Base-by-base conservation (phyloP, 2,797 vertebrate genomes). In the Botia almorhae region DNA sequence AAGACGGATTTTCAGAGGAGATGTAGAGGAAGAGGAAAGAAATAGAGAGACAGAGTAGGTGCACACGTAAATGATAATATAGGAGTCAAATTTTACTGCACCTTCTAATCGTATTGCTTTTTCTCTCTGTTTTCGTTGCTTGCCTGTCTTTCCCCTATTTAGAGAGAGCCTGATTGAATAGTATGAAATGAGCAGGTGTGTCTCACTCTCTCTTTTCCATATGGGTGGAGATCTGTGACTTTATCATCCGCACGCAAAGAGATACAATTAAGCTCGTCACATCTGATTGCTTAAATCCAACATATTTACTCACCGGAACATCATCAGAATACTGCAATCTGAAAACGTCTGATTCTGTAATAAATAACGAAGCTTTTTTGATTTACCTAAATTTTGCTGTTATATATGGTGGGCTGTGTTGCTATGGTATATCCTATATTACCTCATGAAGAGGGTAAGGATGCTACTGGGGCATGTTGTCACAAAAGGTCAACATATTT, bases 261-360 rank as follows among this genome's bases (percentile, higher is more conserved):
- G 78, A 74, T 72, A 69, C 81, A 82, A 81, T 82, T 65, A 80
- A 77, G 51, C 64, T 78, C 58, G 72, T 83, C 84, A 81, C 80
- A 21, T 84, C 69, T 65, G 60, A 82, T 73, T 65, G 76, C 78
- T 68, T 71, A 65, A 71, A 81, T 69, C 61, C 70, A 65, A 55
- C 69, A 61, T 48, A 69, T 81, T 76, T 69, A 76, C 82, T 65
- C 60, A 74, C 46, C 7, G 33, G 33, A 76, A 70, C 72, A 56
- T 43, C 73, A 64, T 74, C 36, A 43, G 17, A 56, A 60, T 29
- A 13, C 58, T 14, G 58, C 4, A 60, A 69, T 76, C 60, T 39
- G 14, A 67, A 69, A 72, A 71, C 13, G 50, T 53, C 75, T 65
- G 69, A 86, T 63, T 74, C 46, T 3, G 56, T 71, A 81, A 76